Base-by-base conservation (phyloP, 2,797 vertebrate species). In the Lagorchestes hirsutus region DNA sequence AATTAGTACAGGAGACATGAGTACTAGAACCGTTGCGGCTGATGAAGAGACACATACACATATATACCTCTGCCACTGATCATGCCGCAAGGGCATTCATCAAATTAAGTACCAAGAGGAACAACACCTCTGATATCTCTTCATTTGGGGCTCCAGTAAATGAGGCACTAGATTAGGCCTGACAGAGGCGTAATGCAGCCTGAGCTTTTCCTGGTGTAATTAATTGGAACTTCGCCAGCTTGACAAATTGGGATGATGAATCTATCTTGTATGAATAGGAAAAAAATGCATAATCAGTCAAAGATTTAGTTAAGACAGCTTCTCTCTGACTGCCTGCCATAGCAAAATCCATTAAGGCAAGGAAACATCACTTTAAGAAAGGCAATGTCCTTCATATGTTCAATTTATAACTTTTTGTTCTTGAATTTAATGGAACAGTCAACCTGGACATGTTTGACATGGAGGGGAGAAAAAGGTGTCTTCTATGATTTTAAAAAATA, bases 241-340 rank as follows among this genome's bases (percentile, higher is more conserved):
- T 99, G 99, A 99, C 99, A 99, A 99, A 99, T 99, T 99, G 99
- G 99, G 99, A 99, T 99, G 99, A 99, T 99, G 99, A 99, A 99
- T 99, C 99, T 99, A 99, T 99, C 99, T 99, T 98, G 99, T 99
- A 99, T 99, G 99, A 99, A 99, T 99, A 99, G 99, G 98, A 98
- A 98, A 98, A 87, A 99, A 99, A 99, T 99, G 99, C 99, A 99
- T 99, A 99, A 99, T 99, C 99, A 99, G 99, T 99, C 99, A 99
- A 99, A 99, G 99, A 99, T 99, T 99, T 99, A 99, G 99, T 99
- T 99, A 99, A 99, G 99, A 99, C 99, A 99, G 99, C 99, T 99
- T 98, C 98, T 98, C 98, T 98, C 98, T 98, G 99, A 98, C 98
- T 99, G 98, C 97, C 98, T 98, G 98, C 98, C 98, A 97, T 97